Base-by-base conservation (phyloP, 92 coral and sea anemone genomes). In the Porites evermanni region DNA sequence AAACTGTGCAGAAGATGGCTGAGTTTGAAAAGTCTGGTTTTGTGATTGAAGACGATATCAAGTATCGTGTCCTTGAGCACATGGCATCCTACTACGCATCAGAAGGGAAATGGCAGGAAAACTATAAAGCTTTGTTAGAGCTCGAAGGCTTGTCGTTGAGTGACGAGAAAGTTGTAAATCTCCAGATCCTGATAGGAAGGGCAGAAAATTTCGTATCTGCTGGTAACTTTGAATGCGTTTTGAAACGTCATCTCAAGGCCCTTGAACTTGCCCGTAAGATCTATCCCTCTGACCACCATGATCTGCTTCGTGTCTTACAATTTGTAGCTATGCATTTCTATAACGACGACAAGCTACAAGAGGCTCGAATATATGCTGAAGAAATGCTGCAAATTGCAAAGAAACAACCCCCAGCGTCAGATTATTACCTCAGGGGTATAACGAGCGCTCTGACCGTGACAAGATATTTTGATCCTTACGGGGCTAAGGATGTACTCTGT, bases 51-150 rank as follows among this genome's bases (percentile, higher is more conserved):
- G 58, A 6, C 12, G 61, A 17, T 18, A 17, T 14, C 0, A 72
- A 72, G 16, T 72, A 3, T 10, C 1, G 0, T 4, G 82, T 78
- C 8, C 71, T 64, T 38, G 26, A 64, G 58, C 71, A 78, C 53
- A 78, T 23, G 1, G 82, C 82, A 38, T 78, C 82, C n/a, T 78
- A 32, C 19, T 78, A 78, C 70, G 82, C 71, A 1, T 8, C 2
- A 7, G 82, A 78, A 9, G 72, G 60, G 16, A 26, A 78, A n/a
- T 78, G 82, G 82, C 11, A 38, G 38, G n/a, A 78, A 47, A 78
- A 78, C 12, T 78, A 78, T 16, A 4, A 78, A 32, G 82, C 82
- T 1, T 47, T 78, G 67, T 32, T 70, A 18, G 11, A 70, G 53
- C 74, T 70, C 38, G 74, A 70, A 20, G 20, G 51, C 51, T 70